Base-by-base conservation (phyloP, 2,888 invertebrate genomes). In the Amiota communis region DNA sequence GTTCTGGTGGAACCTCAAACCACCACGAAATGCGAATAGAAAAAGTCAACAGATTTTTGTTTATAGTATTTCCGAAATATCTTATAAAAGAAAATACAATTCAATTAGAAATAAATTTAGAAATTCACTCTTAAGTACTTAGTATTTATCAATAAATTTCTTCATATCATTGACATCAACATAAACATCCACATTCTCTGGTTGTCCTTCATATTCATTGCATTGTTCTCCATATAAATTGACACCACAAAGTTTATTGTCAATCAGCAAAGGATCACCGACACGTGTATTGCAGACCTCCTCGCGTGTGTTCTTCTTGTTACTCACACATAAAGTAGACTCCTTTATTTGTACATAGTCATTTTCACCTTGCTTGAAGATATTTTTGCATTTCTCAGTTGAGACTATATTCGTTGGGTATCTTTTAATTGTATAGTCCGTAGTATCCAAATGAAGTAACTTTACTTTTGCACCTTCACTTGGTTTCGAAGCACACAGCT, bases 221-320 rank as follows among this genome's bases (percentile, higher is more conserved):
- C 65, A 65, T 17, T 65, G 65, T 48, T 65, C 65, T 23, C 65
- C 65, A 48, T 65, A 65, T 17, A 65, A 48, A 13, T 65, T 65
- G 15, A 65, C 15, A 49, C 65, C 65, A 48, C 65, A 65, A 15
- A 65, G 15, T 17, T 65, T 65, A 36, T 11, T 49, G 4, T 65
- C 46, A 20, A 65, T 48, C 4, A 65, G 9, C 65, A 65, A 13
- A 8, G 65, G 63, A 48, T 65, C 48, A 10, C 65, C 65, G 15
- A 65, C 20, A 10, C 48, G 65, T 48, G 65, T 65, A 65, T 48
- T 15, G 12, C 65, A 65, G 8, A 20, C 47, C 11, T 65, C 48
- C 9, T 46, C 3, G 2, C 49, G 49, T 0, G 48, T 11, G 17
- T 15, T 65, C 6, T 47, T 48, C 9, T 49, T 65, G 17, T 65